Conservation (phyloP, 2,797 vertebrate species). For the Galaxias olidus region DNA sequence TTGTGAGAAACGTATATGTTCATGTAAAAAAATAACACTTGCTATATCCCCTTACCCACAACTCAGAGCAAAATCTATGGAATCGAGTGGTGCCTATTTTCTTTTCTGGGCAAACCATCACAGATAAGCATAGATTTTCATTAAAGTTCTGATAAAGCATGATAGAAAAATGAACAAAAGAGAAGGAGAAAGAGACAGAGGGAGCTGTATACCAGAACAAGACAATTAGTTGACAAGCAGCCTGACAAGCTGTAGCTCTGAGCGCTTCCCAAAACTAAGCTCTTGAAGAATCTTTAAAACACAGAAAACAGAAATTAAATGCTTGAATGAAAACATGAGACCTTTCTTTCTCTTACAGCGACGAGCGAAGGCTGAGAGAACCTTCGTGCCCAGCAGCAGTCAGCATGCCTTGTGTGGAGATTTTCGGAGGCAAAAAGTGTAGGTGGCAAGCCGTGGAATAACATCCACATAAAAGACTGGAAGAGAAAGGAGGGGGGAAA, state of each 20-base stretch:
- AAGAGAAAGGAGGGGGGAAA: slow-evolving; percentile 1
- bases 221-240: no score
- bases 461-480: background rate
- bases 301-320: no score
- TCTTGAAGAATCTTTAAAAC: no score
- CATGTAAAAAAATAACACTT: background rate
- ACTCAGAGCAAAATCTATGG: background rate
- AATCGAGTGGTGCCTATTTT: background rate
- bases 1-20: background rate
- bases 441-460: background rate
- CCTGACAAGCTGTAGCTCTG: no score
- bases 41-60: background rate
- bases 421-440: background rate
- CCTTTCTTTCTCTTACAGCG: no score
- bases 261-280: no score
- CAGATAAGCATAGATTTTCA: background rate
- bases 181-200: no score
- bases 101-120: background rate
- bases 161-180: no score
- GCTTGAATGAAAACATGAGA: no score
- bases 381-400: background rate
- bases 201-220: no score
- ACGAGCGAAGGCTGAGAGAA: no score
- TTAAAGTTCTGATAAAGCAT: no score
- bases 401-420: background rate